Evolutionary conservation across 64 coral and sea anemone genomes (phyloP).

Genomic region (Platygyra sinensis): DNA sequence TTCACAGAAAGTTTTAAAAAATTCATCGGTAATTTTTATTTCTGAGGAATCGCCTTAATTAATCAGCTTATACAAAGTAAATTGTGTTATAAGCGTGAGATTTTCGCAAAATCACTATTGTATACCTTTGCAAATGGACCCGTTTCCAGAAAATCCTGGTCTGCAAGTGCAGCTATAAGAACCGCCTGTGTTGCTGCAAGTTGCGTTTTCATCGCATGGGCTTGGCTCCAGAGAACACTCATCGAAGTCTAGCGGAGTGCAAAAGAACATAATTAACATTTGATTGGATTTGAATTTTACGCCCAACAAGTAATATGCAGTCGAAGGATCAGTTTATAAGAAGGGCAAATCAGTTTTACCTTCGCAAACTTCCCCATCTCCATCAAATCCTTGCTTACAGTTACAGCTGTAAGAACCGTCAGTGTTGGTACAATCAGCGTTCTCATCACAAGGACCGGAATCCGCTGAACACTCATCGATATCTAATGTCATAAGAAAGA

Average conservation of each 20-base stretch:
- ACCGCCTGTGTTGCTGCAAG: not conserved
- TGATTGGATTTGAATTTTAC: too few species aligned
- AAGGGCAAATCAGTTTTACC: not conserved
- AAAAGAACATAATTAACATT: not conserved
- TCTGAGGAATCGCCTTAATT: too few species aligned
- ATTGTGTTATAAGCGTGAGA: too few species aligned
- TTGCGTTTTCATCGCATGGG: not conserved
- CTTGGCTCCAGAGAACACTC: not conserved
- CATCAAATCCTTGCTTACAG: not conserved
- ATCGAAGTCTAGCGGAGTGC: not conserved
- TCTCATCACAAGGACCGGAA: not conserved
- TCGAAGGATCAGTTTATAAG: too few species aligned
- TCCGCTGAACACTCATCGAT: conserved; percentile 3
- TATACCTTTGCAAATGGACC: not conserved
- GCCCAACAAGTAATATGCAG: too few species aligned
- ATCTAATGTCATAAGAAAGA: not conserved
- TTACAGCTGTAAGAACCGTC: conserved; percentile 25
- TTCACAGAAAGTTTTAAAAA: too few species aligned
- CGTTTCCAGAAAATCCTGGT: not conserved
- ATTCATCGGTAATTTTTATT: too few species aligned
- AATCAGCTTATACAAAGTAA: too few species aligned
- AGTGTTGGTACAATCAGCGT: conserved; percentile 7
- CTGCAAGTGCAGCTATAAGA: not conserved
- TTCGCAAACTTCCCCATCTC: not conserved
- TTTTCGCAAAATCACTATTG: too few species aligned